Evolutionary conservation across 2,113 vertebrate genomes (phyloP), one percentile per base, ranked within the genome.

Genomic region (Scomber scombrus): DNA sequence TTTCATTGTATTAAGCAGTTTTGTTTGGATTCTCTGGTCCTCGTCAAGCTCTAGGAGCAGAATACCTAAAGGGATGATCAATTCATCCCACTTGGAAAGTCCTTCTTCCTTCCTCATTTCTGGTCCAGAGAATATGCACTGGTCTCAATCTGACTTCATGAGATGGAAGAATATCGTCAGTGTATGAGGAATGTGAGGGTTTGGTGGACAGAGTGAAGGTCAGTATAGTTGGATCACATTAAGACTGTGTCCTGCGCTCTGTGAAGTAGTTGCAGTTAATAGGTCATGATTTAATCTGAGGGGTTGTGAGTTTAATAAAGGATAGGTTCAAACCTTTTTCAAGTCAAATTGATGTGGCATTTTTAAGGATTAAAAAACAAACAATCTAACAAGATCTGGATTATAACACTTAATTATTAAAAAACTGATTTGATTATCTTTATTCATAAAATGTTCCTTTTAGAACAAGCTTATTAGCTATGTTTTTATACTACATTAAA

Each of bases 31-130:
- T 51, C 51, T 8, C 31, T 75, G 68, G 69, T 84, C 62, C 61
- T 82, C 65, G 62, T 89, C 85, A 85, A 82, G 71, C 79, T 86
- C 34, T 50, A 12, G 40, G 62, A 89, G 63, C 46, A 70, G 55
- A 68, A 75, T 74, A 73, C 51, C 68, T 62, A 52, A 80, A 80
- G 47, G 67, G 52, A 82, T 87, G 76, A 87, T 79, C 70, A 5
- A 71, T 83, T 83, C 76, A 87, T 85, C 80, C 80, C 43, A 66
- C 43, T 74, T 72, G 84, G 84, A 89, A 91, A 89, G 61, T 80
- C 21, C 19, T 71, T 63, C 60, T 76, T 86, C 76, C 85, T 81
- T 56, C 66, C 70, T 71, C 26, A n/a, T 55, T 55, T 77, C 64
- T 43, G 26, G 3, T 64, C 71, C 21, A 18, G 47, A 74, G 73